phyloP scores from a whole-genome alignment of 2,797 vertebrate genomes.

The Oryzias dopingdopingensis region DNA sequence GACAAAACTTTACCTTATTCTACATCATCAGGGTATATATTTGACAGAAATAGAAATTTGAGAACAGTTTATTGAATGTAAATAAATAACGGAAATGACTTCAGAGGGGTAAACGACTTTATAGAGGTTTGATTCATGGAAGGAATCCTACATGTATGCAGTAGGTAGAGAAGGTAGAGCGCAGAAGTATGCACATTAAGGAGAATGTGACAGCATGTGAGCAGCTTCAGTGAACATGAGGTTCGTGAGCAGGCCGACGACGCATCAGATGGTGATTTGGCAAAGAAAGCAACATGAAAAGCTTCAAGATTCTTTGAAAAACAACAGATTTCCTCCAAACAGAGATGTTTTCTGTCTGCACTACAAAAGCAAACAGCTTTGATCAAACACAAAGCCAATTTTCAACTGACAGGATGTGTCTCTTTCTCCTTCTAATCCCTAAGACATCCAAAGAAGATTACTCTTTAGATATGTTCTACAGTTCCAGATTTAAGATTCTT shows the following conservation, averaged over 20 bases:
- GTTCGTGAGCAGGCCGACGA: conserved; percentile 14
- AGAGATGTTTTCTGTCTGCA: conserved; percentile 9
- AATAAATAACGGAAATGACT: background rate
- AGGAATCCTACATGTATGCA: background rate
- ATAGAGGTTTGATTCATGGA: background rate
- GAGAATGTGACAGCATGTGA: background rate
- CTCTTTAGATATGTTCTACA: conserved; percentile 3
- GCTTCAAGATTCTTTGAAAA: conserved; percentile 21
- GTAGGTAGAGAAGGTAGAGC: too few species aligned
- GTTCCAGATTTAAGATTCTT: conserved; percentile 7
- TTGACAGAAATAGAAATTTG: too few species aligned
- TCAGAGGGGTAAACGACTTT: background rate
- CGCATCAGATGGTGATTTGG: conserved; percentile 38
- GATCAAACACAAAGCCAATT: conserved; percentile 3
- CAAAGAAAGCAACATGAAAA: conserved; percentile 34
- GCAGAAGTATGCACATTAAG: too few species aligned
- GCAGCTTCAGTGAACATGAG: conserved; percentile 3
- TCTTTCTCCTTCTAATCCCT: conserved; percentile 3
- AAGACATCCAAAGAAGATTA: background rate
- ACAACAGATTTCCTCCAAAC: conserved; percentile 22
- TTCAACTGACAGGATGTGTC: conserved; percentile 11
- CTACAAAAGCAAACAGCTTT: conserved; percentile 3
- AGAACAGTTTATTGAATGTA: too few species aligned
- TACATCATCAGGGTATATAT: too few species aligned
- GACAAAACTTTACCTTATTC: background rate